Base-by-base conservation (phyloP, 2,113 vertebrate species). In the Crypturellus undulatus region DNA sequence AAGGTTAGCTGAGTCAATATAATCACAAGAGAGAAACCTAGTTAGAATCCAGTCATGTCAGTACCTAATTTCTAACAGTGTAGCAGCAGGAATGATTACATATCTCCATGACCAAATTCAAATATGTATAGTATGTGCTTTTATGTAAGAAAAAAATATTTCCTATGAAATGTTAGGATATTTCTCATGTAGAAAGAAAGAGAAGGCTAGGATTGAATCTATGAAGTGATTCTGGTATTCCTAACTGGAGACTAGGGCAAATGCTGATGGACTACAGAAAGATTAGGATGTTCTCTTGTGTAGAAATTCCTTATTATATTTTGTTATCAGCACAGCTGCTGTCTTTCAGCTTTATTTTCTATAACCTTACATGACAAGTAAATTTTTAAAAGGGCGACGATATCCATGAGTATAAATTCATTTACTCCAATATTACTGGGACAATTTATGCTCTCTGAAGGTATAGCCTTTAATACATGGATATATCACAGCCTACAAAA, bases 391-490 rank as follows among this genome's bases (percentile, higher is more conserved):
- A 63, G 9, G n/a, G 1, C 10, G 70, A 63, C 28, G 1, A 49
- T 81, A 71, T 20, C 73, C 10, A 70, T 2, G 85, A 60, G 82
- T 70, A 83, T 54, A 75, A 34, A 80, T 63, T 49, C 59, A 56
- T 90, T 84, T 80, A 38, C 72, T 91, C 43, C 51, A 40, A 17
- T 45, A 60, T 38, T 78, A 6, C 13, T 80, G 54, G 42, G 69
- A 16, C 21, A 78, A 56, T 90, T 80, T 92, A 18, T 78, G 32
- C 10, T 71, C n/a, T 90, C 47, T 68, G 9, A 36, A 71, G 28
- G 21, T 43, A 73, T 86, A 60, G 82, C 56, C 76, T 95, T 94
- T 96, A 81, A 43, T 80, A 67, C 21, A 63, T 32, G 60, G 42
- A 85, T 94, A 73, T 28, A 78, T 92, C 40, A 81, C 20, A 81